Conservation (phyloP, 2,113 vertebrate species). For the Pholis gunnellus region DNA sequence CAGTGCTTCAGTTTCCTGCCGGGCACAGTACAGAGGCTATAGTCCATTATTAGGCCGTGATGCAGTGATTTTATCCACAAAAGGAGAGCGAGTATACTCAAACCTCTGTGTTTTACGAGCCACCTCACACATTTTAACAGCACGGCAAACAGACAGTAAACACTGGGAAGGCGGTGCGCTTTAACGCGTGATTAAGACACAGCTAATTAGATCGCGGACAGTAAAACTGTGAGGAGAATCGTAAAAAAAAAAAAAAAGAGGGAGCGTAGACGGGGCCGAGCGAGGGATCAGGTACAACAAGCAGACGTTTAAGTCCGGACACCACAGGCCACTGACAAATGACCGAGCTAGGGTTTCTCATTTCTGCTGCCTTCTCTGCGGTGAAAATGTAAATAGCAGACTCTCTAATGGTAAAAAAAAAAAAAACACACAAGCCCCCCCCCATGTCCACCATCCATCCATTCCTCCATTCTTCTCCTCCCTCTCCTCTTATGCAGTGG, state of each 20-base stretch:
- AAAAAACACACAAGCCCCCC: constrained; percentile 43
- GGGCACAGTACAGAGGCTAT: constrained; percentile 18
- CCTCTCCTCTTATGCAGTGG: constrained; percentile 66
- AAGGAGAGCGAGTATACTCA: constrained; percentile 57
- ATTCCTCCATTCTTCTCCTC: constrained; percentile 65
- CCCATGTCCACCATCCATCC: constrained; percentile 63
- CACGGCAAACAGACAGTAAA: constrained; percentile 83
- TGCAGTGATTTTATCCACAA: constrained; percentile 53
- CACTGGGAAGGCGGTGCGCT: constrained; percentile 77
- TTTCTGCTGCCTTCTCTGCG: constrained; percentile 61
- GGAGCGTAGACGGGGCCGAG: constrained; percentile 35
- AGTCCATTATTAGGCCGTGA: constrained; percentile 38
- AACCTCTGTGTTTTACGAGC: constrained; percentile 78
- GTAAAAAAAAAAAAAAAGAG: constrained; percentile 51
- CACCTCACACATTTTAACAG: constrained; percentile 82
- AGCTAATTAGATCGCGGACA: constrained; percentile 82
- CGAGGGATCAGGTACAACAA: constrained; percentile 53
- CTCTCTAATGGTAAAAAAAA: constrained; percentile 57
- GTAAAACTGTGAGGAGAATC: constrained; percentile 78
- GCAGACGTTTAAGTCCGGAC: constrained; percentile 54
- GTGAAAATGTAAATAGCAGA: constrained; percentile 81
- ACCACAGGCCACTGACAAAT: constrained; percentile 72
- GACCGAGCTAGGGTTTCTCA: constrained; percentile 66
- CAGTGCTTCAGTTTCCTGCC: background rate
- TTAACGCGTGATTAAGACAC: constrained; percentile 82